Base-by-base conservation (phyloP, 2,797 vertebrate species). In the Acanthis flammea region DNA sequence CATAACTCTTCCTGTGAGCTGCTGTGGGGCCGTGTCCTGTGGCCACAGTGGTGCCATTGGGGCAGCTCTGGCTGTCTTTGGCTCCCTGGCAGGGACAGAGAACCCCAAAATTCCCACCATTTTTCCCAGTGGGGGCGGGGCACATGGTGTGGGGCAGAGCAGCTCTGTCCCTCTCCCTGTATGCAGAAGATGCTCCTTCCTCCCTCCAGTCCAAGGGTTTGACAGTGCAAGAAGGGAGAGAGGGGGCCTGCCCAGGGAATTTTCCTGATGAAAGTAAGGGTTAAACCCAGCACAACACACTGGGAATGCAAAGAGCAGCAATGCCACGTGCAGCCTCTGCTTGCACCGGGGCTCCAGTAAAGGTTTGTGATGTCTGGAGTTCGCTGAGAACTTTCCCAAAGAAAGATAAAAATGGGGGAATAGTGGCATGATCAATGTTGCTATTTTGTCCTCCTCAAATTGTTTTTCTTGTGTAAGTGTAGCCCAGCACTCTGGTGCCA, bases 391-490 rank as follows among this genome's bases (percentile, higher is more conserved):
- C 77, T 89, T 91, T 57, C 10, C 12, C 62, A 51, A 60, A 77
- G 84, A 75, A 79, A 94, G 62, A 77, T 21, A 86, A 81, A 94
- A 88, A 85, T 28, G 65, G 54, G 94, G 58, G 92, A 86, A 65
- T 4, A 82, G 90, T 35, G 80, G 79, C 63, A 61, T 94, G 96
- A 97, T 96, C 96, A 92, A 94, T 97, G 96, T 15, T 30, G 68
- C 80, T 95, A 79, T 92, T 94, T 90, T 91, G 82, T 66, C 41
- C n/a, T 90, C 76, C 58, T 95, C 86, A 90, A 90, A 96, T 94
- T 96, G 94, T 93, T 96, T 97, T 92, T 95, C 88, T 94, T 87
- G 61, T 83, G 86, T 88, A 92, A 96, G 92, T 76, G 92, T 80
- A 94, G 73, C 77, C 77, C 84, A 83, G 88, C 87, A 50, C 79